These are phyloP conservation scores for Caenorhabditis inopinata DNA, from an alignment of 1,140 invertebrate species.

Conservation along the genomic window DNA sequence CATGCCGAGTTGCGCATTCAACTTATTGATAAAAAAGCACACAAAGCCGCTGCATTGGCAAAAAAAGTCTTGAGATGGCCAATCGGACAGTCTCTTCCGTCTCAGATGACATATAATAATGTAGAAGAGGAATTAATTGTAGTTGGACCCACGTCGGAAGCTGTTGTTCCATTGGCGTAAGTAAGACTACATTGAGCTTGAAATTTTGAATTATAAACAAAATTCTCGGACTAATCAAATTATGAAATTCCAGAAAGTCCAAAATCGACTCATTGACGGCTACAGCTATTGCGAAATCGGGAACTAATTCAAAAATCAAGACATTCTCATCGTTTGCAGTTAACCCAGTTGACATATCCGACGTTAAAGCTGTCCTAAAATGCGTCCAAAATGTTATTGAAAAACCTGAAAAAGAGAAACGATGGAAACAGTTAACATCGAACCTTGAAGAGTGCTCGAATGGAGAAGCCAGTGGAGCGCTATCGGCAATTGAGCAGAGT, in stretches of 20 bases:
- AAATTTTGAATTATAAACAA: too few relatives aligned
- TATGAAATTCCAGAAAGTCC: neutral
- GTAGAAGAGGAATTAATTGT: neutral
- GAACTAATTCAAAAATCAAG: neutral
- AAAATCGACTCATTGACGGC: constrained; percentile 6
- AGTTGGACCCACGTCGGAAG: neutral
- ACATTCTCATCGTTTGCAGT: constrained; percentile 4
- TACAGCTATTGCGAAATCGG: neutral
- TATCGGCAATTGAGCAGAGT: neutral
- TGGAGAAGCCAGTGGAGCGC: constrained; percentile 11
- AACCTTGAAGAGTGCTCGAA: neutral
- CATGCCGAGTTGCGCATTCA: neutral
- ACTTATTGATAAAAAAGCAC: neutral
- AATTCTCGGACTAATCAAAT: neutral
- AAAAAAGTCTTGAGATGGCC: neutral
- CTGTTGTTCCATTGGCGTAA: neutral
- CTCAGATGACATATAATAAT: neutral
- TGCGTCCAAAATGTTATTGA: neutral
- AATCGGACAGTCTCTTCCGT: constrained; percentile 10
- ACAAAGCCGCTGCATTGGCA: neutral
- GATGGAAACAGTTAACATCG: constrained; percentile 7
- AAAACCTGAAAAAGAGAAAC: constrained; percentile 5
- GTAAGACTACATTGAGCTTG: neutral
- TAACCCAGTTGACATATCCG: constrained; percentile 1
- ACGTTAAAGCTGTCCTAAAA: neutral